Evolutionary conservation across 1,140 invertebrate species (phyloP), one percentile per base, ranked within the genome.

Genomic region (Aphaenogaster ashmeadi): DNA sequence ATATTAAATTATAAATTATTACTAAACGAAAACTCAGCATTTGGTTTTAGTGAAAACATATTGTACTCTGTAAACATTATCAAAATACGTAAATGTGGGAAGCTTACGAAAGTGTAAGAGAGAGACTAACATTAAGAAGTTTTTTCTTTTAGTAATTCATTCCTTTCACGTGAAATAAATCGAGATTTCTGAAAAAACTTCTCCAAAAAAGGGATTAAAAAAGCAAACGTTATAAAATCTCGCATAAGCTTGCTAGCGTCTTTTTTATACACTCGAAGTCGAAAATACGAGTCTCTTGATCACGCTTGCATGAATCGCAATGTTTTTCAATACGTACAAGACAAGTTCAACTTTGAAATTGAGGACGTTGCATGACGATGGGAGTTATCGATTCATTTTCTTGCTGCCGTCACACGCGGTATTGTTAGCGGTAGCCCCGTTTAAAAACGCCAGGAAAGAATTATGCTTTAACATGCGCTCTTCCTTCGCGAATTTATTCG

Each of bases 341-440:
- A 60, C 52, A 83, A 72, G 41, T 74, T 36, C 41, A 72, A 27
- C 44, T 83, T 74, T 62, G 54, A 84, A 75, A 84, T 84, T 44
- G 80, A 84, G 80, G 69, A 75, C 67, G 44, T 84, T 54, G 69
- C 56, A 84, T 75, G n/a, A 75, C 80, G 80, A 47, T 27, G 41
- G 36, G 33, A 84, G 36, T 74, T 83, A 83, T 84, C 33, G 69
- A 84, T 84, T 84, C 69, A 56, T 75, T 74, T 84, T 84, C 69
- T 75, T 75, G 67, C 58, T 41, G 44, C 41, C 69, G 54, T 83
- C 80, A 72, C 67, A 58, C 11, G n/a, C 15, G 11, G 41, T 74
- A 74, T 83, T 83, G 69, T 75, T 62, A 56, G 9, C 41, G 47
- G 9, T 50, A 27, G 21, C 21, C 27, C n/a, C 54, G 27, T 62